These are phyloP conservation scores for Ypsolopha sequella DNA, from an alignment of 2,888 invertebrate genomes.

Conservation along the genomic window DNA sequence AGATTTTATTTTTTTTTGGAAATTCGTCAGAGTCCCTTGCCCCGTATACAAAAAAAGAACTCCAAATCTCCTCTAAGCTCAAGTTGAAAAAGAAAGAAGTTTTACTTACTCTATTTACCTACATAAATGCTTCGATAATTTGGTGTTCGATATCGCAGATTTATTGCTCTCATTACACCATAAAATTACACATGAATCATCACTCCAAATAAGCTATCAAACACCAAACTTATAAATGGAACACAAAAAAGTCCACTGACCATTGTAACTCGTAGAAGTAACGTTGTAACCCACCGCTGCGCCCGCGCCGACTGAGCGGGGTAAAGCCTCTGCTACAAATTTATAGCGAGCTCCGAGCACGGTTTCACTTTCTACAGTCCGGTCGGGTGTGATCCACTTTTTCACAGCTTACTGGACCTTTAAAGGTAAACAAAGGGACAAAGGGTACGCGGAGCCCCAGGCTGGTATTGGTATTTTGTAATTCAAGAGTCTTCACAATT, in stretches of 20 bases:
- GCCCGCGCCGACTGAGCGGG: slow-evolving; percentile 48
- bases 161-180: too few relatives aligned
- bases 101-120: slow-evolving; percentile 2
- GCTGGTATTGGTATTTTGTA: too few relatives aligned
- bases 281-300: background rate
- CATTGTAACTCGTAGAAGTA: slow-evolving; percentile 26
- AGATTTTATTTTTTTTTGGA: too few relatives aligned
- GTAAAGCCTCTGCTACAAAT: slow-evolving; percentile 41
- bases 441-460: too few relatives aligned
- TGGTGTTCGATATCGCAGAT: background rate
- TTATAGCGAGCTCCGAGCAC: slow-evolving; percentile 51
- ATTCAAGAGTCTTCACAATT: too few relatives aligned
- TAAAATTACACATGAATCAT: background rate
- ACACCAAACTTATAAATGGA: slow-evolving; percentile 17
- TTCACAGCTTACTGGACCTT: slow-evolving; percentile 26
- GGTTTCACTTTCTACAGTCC: slow-evolving; percentile 66
- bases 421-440: slow-evolving; percentile 44
- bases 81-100: slow-evolving; percentile 17
- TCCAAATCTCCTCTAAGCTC: background rate
- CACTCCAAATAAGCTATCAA: background rate
- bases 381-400: slow-evolving; percentile 55
- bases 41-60: background rate
- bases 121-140: background rate
- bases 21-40: too few relatives aligned
- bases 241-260: slow-evolving; percentile 44